Evolutionary conservation across 2,113 vertebrate genomes (phyloP), one percentile per base, ranked within the genome.

Genomic region (Salvelinus fontinalis): DNA sequence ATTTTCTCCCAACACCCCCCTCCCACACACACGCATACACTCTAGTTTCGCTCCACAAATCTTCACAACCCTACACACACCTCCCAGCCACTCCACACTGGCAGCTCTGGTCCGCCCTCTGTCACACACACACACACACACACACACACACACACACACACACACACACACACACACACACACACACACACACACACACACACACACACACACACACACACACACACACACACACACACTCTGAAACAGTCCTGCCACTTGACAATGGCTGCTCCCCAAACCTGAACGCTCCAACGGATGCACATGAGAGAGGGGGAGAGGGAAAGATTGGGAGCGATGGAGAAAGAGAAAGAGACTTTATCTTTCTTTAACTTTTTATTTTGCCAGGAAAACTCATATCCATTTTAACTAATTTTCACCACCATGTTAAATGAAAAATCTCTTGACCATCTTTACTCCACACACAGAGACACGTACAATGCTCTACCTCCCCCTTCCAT

Each of bases 91-190:
- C 39, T 44, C 9, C 9, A 44, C 39, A 44, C 9, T 1, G 8
- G 9, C 9, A 44, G 39, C 9, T 44, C 2, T 44, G 39, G 9
- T 11, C 39, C 9, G 4, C 20, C 14, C 39, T 59, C 24, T 3
- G 22, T 8, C 5, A 71, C 27, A 60, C 59, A 60, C 59, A 60
- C 59, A 20, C 6, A 20, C n/a, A 79, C 64, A 22, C 20, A 20
- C 59, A 20, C 59, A 20, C 59, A 20, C 5, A 60, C 59, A 22
- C 18, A 60, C 18, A 78, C 27, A 70, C 67, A 59, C 44, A 75
- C 77, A 74, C 27, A 68, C 80, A 75, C 60, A 67, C 71, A 48
- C 29, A 72, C 48, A 14, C 74, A 22, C 60, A 67, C 22, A 48
- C 65, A 69, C 22, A 71, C 44, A 59, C 26, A 59, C 73, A 29